Evolutionary conservation across 1,140 invertebrate species (phyloP).

Genomic region (Drosophila biarmipes): DNA sequence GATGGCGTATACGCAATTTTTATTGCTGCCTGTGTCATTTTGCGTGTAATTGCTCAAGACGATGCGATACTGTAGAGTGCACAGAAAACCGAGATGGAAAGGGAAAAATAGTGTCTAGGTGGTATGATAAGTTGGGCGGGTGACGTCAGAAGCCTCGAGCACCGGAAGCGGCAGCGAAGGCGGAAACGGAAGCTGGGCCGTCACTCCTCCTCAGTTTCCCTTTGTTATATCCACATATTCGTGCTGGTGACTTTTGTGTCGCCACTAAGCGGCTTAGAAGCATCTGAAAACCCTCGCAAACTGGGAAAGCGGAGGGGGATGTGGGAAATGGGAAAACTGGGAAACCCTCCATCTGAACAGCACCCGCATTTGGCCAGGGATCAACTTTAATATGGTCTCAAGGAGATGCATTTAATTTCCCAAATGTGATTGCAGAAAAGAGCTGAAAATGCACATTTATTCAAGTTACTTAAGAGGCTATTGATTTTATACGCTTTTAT

Average conservation of each 20-base stretch:
- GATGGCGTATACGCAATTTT: constrained; percentile 42
- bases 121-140: constrained; percentile 31
- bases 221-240: constrained; percentile 5
- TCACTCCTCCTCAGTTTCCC: constrained; percentile 13
- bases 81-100: not conserved
- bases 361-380: not conserved
- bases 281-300: not conserved
- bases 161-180: not conserved
- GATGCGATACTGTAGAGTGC: constrained; percentile 4
- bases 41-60: constrained; percentile 17
- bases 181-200: constrained; percentile 43
- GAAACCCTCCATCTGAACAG: not conserved
- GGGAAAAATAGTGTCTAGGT: not conserved
- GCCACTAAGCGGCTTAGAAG: constrained; percentile 30
- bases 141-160: constrained; percentile 8
- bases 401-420: constrained; percentile 30
- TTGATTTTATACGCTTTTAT: not conserved
- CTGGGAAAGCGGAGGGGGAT: too few species aligned
- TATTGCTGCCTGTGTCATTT: constrained; percentile 36
- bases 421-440: constrained; percentile 6
- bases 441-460: constrained; percentile 4
- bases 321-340: not conserved
- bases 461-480: not conserved
- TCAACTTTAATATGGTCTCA: constrained; percentile 3
- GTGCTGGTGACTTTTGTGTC: constrained; percentile 34